Evolutionary conservation across 1,140 invertebrate genomes (phyloP).

Genomic region (Liolophura sinensis): DNA sequence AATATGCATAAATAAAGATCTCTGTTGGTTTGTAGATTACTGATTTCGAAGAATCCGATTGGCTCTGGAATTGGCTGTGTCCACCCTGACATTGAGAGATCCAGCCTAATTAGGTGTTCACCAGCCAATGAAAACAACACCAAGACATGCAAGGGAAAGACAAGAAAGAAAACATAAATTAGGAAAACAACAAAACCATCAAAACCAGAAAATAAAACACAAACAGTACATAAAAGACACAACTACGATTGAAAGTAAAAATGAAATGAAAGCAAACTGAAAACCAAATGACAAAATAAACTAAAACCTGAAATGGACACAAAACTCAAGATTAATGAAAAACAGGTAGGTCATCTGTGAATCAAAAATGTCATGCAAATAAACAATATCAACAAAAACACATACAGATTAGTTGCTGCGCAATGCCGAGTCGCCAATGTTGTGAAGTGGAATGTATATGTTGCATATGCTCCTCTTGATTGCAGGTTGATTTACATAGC

Average conservation of each 20-base stretch:
- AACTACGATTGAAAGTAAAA: not conserved
- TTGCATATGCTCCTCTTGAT: no score
- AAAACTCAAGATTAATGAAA: not conserved
- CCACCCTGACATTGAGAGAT: slow-evolving; percentile 30
- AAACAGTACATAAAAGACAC: not conserved
- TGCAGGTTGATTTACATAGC: no score
- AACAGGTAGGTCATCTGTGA: no score
- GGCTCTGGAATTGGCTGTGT: slow-evolving; percentile 34
- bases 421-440: no score
- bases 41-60: slow-evolving; percentile 31
- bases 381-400: no score
- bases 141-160: slow-evolving; percentile 12
- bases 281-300: not conserved
- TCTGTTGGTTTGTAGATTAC: no score
- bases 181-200: slow-evolving; percentile 5
- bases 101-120: slow-evolving; percentile 19
- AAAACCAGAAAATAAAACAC: slow-evolving; percentile 3
- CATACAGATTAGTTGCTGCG: no score
- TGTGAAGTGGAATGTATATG: no score
- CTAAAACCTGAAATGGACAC: slow-evolving; percentile 2
- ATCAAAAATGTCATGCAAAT: no score
- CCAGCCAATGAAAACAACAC: slow-evolving; percentile 6
- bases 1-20: no score
- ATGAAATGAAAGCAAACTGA: no score
- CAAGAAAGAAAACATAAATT: slow-evolving; percentile 3